These are phyloP conservation scores for Cheilosia vulpina DNA, from an alignment of 2,888 invertebrate species.

Conservation along the genomic window DNA sequence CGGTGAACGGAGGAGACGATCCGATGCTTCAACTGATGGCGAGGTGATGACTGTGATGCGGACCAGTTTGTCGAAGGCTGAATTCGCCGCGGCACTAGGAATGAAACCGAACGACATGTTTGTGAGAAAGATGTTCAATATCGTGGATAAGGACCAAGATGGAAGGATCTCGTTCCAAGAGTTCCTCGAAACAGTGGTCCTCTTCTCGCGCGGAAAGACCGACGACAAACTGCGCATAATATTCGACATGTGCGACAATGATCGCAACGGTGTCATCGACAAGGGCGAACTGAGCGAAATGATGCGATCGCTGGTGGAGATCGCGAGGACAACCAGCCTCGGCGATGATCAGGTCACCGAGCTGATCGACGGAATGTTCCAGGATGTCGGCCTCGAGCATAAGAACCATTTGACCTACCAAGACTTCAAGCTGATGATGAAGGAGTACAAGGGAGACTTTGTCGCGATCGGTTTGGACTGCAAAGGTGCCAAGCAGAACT, in stretches of 20 bases:
- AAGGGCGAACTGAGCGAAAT: conserved; percentile 97
- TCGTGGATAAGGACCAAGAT: conserved; percentile 97
- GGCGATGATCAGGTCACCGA: conserved; percentile 96
- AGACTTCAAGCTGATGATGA: conserved; percentile 98
- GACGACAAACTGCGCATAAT: conserved; percentile 97
- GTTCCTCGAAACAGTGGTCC: conserved; percentile 95
- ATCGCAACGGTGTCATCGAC: conserved; percentile 96
- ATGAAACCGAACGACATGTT: conserved; percentile 98
- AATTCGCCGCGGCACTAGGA: conserved; percentile 97
- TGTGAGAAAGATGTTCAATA: conserved; percentile 98
- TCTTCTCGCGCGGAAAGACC: conserved; percentile 96
- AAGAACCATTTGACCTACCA: conserved; percentile 95
- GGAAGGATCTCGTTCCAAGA: conserved; percentile 98
- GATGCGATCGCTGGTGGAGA: conserved; percentile 95
- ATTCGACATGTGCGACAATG: conserved; percentile 98
- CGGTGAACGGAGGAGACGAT: conserved; percentile 91
- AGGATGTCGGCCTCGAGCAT: conserved; percentile 94
- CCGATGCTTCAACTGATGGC: conserved; percentile 89
- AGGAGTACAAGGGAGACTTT: conserved; percentile 97
- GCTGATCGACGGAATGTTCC: conserved; percentile 96
- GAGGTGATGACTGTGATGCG: conserved; percentile 97
- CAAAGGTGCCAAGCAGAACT: conserved; percentile 97
- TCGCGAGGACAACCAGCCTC: conserved; percentile 95
- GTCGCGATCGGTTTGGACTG: conserved; percentile 97
- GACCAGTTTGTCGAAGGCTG: conserved; percentile 94